phyloP scores from a whole-genome alignment of 64 coral and sea anemone species.

The Stylophora pistillata region DNA sequence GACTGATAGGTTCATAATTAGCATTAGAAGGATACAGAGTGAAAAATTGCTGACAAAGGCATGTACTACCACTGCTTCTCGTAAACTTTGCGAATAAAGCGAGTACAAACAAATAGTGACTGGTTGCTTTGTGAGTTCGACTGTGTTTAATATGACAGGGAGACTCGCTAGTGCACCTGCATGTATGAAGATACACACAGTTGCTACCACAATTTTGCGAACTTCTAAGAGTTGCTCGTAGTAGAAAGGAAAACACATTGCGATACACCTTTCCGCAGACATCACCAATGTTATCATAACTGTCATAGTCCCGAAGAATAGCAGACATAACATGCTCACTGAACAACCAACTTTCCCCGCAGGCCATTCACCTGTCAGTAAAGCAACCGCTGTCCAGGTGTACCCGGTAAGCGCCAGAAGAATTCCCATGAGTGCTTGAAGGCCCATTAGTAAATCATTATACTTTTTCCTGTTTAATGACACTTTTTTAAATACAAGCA shows the following conservation, averaged over 20 bases:
- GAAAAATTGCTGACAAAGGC: conserved; percentile 37
- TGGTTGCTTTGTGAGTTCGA: conserved; percentile 21
- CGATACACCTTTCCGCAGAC: conserved; percentile 38
- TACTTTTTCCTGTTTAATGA: conserved; percentile 13
- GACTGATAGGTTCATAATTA: conserved; percentile 20
- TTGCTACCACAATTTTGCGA: not conserved
- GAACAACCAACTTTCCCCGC: conserved; percentile 13
- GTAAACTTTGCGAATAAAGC: not conserved
- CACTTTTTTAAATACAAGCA: conserved; percentile 29
- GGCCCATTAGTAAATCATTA: conserved; percentile 44
- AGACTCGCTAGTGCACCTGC: not conserved
- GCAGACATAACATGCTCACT: not conserved
- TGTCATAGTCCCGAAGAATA: conserved; percentile 41
- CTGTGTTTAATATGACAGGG: conserved; percentile 6
- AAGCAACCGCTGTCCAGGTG: conserved; percentile 36
- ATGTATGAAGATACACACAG: conserved; percentile 17
- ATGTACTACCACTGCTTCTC: conserved; percentile 20
- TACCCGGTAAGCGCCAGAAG: conserved; percentile 19
- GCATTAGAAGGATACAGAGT: conserved; percentile 21
- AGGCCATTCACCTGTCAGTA: conserved; percentile 39
- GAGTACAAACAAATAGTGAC: conserved; percentile 43
- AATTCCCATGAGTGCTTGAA: conserved; percentile 28
- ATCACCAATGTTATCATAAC: conserved; percentile 30
- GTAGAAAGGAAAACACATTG: conserved; percentile 40
- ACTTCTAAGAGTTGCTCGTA: conserved; percentile 8